Base-by-base conservation (phyloP, 2,888 invertebrate genomes). In the Chrysopilus asiliformis region DNA sequence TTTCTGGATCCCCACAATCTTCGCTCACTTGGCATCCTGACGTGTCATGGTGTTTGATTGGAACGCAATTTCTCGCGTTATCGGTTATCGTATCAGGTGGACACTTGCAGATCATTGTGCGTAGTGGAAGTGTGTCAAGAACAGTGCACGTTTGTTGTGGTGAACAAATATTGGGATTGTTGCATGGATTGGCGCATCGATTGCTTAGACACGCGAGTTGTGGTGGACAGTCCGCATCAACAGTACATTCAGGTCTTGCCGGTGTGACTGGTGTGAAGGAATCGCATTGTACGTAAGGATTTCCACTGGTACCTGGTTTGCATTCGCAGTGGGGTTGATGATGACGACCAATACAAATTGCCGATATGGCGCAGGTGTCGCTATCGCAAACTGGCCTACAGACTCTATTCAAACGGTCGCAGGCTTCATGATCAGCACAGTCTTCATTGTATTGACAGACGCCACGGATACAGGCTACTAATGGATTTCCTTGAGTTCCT, bases 361-460 rank as follows among this genome's bases (percentile, higher is more conserved):
- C 87, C 13, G 74, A 75, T 1, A 72, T 68, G 0, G 83, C 84
- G 52, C 91, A 91, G 1, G 80, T 75, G 38, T 79, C 78, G n/a
- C 78, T 78, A 4, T 79, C 76, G 53, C 89, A 89, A 17, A 80
- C 86, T 0, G 81, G 79, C 48, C 81, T 71, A 52, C 90, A 89
- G 1, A 84, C 72, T 46, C 85, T 70, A 55, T 87, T 89, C 10
- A 86, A 66, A 40, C 85, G 69, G 53, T 87, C 83, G 57, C 89
- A 90, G 22, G 81, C 74, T 59, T 89, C 86, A 44, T 81, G 72
- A 49, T 82, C 79, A 20, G 80, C 81, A 49, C 89, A 90, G 53
- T 90, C 89, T 51, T 87, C 85, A 53, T 89, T 86, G 58, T 84
- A 86, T 51, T 85, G 85, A 48, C 89, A 89, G 27, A 80, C 72